phyloP scores from a whole-genome alignment of 2,113 vertebrate species.

The Eonycteris spelaea region DNA sequence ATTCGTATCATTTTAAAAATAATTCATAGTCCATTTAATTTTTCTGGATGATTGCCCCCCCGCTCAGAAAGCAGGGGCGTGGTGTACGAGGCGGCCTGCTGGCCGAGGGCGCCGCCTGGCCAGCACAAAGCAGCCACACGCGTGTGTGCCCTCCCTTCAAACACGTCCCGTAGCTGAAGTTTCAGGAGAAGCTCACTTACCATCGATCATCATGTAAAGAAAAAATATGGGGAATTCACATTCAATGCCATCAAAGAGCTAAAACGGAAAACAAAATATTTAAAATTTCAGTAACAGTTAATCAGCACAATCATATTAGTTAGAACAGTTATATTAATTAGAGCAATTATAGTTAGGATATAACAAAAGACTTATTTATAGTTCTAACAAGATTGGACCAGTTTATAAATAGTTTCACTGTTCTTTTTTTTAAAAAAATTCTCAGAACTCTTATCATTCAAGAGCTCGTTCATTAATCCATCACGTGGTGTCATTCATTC shows the following conservation, averaged over 20 bases:
- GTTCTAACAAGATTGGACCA: neutral
- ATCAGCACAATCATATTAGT: neutral
- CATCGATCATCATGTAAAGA: constrained; percentile 99
- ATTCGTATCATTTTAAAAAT: constrained; percentile 9
- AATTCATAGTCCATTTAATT: neutral
- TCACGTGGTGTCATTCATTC: neutral
- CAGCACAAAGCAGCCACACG: neutral
- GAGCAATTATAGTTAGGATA: neutral
- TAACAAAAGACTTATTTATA: neutral
- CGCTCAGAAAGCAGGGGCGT: neutral
- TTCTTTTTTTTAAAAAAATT: neutral
- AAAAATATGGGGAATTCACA: constrained; percentile 99
- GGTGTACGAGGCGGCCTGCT: neutral
- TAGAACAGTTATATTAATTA: neutral
- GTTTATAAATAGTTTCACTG: neutral
- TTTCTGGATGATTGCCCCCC: neutral
- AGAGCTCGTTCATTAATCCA: neutral
- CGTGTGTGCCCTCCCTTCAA: neutral
- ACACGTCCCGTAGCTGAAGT: constrained; percentile 3
- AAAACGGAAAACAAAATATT: constrained; percentile 74
- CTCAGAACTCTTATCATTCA: neutral
- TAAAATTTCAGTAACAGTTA: neutral
- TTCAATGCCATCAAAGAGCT: constrained; percentile 99
- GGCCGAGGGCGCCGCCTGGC: neutral
- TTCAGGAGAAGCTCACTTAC: constrained; percentile 84